A percentile compares a stretch with the other conserved stretches of the same genome.
These are phyloP conservation scores for Latrodectus elegans DNA, from an alignment of 2,888 invertebrate genomes.

Conservation along the genomic window DNA sequence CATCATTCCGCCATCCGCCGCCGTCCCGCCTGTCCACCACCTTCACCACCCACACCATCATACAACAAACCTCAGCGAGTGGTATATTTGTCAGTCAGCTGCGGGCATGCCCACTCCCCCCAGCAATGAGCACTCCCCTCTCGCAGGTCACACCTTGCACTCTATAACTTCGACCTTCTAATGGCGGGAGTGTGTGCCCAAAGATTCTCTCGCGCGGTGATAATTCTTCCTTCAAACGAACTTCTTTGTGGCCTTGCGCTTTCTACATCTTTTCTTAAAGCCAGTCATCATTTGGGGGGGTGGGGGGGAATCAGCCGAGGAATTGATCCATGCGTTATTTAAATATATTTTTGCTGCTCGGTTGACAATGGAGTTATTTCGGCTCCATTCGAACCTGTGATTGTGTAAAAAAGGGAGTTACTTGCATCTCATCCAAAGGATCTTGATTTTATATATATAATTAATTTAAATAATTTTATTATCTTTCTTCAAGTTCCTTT, in stretches of 20 bases:
- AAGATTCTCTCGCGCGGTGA: background rate
- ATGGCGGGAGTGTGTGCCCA: background rate
- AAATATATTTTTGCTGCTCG: no score
- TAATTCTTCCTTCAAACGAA: slow-evolving; percentile 3
- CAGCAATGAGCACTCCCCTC: slow-evolving; percentile 82
- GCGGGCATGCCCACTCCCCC: slow-evolving; percentile 80
- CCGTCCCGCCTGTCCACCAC: slow-evolving; percentile 70
- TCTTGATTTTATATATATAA: no score
- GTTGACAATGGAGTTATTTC: no score
- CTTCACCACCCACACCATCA: slow-evolving; percentile 38
- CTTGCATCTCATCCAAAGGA: no score
- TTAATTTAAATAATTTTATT: no score
- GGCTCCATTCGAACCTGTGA: no score
- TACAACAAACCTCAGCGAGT: slow-evolving; percentile 83
- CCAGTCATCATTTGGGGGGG: background rate
- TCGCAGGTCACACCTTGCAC: slow-evolving; percentile 57
- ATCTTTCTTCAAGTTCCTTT: no score
- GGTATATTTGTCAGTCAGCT: slow-evolving; percentile 85
- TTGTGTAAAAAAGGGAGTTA: no score
- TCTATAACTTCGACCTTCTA: slow-evolving; percentile 51
- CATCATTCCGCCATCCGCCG: slow-evolving; percentile 69
- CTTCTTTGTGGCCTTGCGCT: slow-evolving; percentile 2
- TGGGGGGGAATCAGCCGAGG: background rate
- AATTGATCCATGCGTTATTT: no score
- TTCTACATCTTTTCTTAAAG: background rate